These are phyloP conservation scores for Rhincodon typus DNA, from an alignment of 2,797 vertebrate species.

Conservation along the genomic window DNA sequence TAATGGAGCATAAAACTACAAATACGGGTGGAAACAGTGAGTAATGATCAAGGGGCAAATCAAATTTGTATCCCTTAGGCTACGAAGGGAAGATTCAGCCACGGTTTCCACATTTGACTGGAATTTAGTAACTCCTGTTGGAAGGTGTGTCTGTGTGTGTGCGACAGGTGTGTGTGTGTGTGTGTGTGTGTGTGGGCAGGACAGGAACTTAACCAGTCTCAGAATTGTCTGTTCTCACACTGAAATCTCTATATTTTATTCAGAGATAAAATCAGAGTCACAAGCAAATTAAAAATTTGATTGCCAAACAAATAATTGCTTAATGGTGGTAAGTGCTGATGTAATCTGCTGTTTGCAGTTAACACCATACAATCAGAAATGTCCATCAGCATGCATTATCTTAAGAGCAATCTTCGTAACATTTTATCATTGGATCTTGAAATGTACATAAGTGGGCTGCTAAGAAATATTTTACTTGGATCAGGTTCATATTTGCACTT, in stretches of 20 bases:
- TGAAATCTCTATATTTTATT: not conserved
- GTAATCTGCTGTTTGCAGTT: slow-evolving; percentile 9
- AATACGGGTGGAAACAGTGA: not conserved
- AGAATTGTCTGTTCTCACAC: not conserved
- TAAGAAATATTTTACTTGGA: slow-evolving; percentile 35
- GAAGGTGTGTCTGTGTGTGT: not conserved
- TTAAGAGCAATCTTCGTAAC: slow-evolving; percentile 5
- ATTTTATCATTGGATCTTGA: slow-evolving; percentile 21
- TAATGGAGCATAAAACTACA: slow-evolving; percentile 2
- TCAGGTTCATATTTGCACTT: slow-evolving; percentile 18
- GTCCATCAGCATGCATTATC: slow-evolving; percentile 17
- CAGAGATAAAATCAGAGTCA: not conserved
- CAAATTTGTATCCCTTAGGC: not conserved
- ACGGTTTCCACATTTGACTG: not conserved
- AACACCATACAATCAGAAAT: not conserved
- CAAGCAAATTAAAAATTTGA: slow-evolving; percentile 11
- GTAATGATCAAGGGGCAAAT: not conserved
- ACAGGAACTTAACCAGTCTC: not conserved
- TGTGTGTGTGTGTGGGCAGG: not conserved
- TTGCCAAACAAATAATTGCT: not conserved
- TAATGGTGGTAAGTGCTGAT: slow-evolving; percentile 12
- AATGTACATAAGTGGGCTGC: slow-evolving; percentile 24
- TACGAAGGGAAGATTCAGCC: slow-evolving; percentile 4
- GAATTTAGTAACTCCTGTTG: not conserved
- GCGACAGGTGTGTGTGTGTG: not conserved